Base-by-base conservation (phyloP, 2,888 invertebrate genomes). In the Coremacera marginata region DNA sequence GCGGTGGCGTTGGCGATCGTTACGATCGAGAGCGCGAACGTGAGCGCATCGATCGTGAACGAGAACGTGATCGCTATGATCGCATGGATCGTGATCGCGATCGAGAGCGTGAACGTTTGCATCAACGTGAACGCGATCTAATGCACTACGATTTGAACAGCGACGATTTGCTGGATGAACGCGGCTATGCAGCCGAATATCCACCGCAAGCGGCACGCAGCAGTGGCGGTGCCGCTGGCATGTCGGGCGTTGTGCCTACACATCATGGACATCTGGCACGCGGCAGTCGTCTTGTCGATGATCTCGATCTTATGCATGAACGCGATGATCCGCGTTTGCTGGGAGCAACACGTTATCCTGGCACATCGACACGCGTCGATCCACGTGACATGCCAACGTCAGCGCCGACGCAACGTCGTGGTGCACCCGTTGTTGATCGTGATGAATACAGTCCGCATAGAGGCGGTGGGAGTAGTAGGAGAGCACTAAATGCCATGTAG, bases 401-500 rank as follows among this genome's bases (percentile, higher is more conserved):
- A 78, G 85, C 84, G 81, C 84, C 84, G 77, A 84, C 83, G 79
- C 83, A 84, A 77, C 82, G 85, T 80, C 83, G 88, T 62, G 86
- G 89, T 52, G 86, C 88, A 80, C 85, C 88, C 76, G 86, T 89
- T 78, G 86, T 87, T 80, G 89, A 89, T 84, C 88, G 89, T 83
- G 89, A 89, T 84, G 89, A 89, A 87, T 90, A 89, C 86, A 89
- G 89, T 87, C 89, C 90, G 85, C 89, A 89, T 82, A 88, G 89
- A 86, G 88, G 89, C 88, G 89, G 89, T 86, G 89, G 89, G 87
- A 89, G 89, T 87, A 89, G 88, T 88, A 89, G 89, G 88, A 89
- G 89, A 88, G 89, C 89, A 85, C 88, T 90, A 83, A 89, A 90
- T 87, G 89, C 89, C 88, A 90, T 90, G 89, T 90, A 90, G 89